Base-by-base conservation (phyloP, 1,140 invertebrate genomes). In the Hirudo medicinalis region DNA sequence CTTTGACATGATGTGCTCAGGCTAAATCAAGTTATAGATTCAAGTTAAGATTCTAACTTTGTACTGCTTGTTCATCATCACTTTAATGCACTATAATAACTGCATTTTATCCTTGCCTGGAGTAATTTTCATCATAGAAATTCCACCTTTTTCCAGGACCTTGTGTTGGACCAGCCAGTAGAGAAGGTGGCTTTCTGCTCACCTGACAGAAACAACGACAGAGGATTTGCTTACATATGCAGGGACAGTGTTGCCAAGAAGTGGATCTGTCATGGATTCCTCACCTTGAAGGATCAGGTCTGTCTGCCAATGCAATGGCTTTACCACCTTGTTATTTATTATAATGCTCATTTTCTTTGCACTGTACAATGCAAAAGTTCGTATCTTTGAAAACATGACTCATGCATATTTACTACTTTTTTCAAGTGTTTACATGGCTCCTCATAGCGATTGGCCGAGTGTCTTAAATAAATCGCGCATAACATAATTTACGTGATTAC, bases 101-200 rank as follows among this genome's bases (percentile, higher is more conserved):
- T 6, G 2, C 32, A 36, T 36, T 2, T 36, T 36, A 36, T 36
- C 32, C 2, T 36, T 6, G 6, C 32, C 32, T 36, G 2, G 32
- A 3, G 32, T 36, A 49, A 15, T 49, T 17, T 49, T 13, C 9
- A 49, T 49, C 15, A 17, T 15, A 49, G 43, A 15, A 49, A 49
- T 49, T 49, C 43, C 1, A 49, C 15, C 70, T 60, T 73, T 60
- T 76, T 22, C n/a, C 29, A 82, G 80, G 95, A 94, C 32, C 85
- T 99, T 67, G 94, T 99, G 75, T 93, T 99, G 20, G 97, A 99
- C 84, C 97, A 99, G 83, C 99, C 96, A 8, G 99, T 99, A 74
- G 97, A 99, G 79, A 99, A 99, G 82, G 97, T 99, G 0, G 99
- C 95, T 4, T 99, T 99, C 82, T 99, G 97, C 84, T 94, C 96